phyloP scores from a whole-genome alignment of 2,113 vertebrate species.

The Carassius gibelio region DNA sequence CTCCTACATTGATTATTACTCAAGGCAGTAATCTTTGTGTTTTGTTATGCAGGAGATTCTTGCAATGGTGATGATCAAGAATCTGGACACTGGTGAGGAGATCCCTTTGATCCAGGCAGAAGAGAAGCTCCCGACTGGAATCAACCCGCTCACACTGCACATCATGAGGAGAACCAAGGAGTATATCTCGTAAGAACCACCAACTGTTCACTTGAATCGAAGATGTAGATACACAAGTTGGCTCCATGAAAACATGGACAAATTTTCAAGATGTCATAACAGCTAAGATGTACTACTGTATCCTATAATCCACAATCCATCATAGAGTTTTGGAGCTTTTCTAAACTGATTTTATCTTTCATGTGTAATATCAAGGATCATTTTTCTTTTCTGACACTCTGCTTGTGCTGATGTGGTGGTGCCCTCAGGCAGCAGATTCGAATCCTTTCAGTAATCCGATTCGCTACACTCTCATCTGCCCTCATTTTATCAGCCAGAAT shows the following conservation, averaged over 20 bases:
- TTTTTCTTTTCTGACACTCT: constrained; percentile 6
- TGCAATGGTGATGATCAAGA: constrained; percentile 99
- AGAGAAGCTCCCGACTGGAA: constrained; percentile 96
- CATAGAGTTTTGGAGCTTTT: constrained; percentile 1
- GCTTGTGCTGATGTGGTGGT: background rate
- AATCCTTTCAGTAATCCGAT: constrained; percentile 49
- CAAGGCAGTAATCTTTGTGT: background rate
- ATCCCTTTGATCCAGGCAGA: constrained; percentile 96
- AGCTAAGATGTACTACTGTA: background rate
- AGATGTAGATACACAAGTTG: background rate
- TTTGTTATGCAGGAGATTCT: constrained; percentile 86
- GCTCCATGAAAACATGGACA: background rate
- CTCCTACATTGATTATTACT: background rate
- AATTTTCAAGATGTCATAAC: background rate
- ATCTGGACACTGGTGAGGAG: constrained; percentile 98
- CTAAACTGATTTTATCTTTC: background rate
- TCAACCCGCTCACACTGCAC: constrained; percentile 95
- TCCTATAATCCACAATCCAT: background rate
- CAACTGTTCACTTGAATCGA: background rate
- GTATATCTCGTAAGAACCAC: constrained; percentile 87
- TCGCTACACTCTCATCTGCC: constrained; percentile 43
- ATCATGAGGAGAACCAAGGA: constrained; percentile 99
- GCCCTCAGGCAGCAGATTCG: constrained; percentile 6
- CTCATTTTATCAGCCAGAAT: constrained; percentile 34
- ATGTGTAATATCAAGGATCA: background rate